Evolutionary conservation across 2,797 vertebrate genomes (phyloP).

Genomic region (Carduelis carduelis): DNA sequence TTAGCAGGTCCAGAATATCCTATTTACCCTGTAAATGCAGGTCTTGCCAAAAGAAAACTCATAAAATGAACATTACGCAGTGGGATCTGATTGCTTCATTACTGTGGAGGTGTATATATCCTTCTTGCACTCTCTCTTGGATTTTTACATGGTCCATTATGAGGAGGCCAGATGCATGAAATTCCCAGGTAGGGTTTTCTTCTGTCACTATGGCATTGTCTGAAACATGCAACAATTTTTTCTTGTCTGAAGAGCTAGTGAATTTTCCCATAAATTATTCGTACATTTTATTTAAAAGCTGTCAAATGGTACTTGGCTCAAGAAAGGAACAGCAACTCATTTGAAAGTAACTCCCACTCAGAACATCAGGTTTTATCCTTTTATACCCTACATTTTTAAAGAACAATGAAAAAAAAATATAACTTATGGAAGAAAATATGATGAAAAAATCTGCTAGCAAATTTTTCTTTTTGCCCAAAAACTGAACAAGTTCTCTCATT

Average conservation of each 20-base stretch:
- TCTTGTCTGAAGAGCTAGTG: not conserved
- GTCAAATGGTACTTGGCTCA: not conserved
- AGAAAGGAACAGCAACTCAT: not conserved
- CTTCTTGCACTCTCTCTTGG: not conserved
- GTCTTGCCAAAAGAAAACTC: not conserved
- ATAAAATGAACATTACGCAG: not conserved
- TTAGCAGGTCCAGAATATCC: not conserved
- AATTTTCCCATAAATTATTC: not conserved
- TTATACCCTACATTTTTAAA: not conserved
- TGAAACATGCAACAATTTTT: not conserved
- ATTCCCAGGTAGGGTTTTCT: not conserved
- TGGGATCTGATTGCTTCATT: not conserved
- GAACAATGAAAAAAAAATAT: not conserved
- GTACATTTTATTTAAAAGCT: not conserved
- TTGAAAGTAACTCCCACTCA: not conserved
- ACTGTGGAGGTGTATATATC: not conserved
- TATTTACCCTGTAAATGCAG: not conserved
- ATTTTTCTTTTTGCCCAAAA: not conserved
- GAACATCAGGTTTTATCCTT: not conserved
- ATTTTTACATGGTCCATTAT: not conserved
- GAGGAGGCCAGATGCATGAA: not conserved
- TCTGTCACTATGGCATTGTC: not conserved
- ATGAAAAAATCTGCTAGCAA: not conserved
- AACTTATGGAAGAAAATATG: not conserved
- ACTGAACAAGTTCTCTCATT: not conserved